Evolutionary conservation across 2,797 vertebrate species (phyloP).

Genomic region (Neosalanx taihuensis): DNA sequence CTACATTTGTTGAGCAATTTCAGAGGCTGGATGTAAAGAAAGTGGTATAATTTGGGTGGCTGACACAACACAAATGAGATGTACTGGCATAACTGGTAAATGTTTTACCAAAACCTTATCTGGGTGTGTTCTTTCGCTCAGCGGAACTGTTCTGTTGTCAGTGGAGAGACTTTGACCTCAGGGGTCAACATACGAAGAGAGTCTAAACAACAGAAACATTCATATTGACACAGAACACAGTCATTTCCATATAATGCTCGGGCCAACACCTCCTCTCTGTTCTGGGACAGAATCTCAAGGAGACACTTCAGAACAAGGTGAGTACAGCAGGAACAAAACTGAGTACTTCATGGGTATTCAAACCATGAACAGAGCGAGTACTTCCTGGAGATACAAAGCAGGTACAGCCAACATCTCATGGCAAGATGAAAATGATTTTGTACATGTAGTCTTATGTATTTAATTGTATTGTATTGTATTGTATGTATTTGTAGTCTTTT

Average conservation of each 20-base stretch:
- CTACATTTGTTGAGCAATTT: too few relatives aligned
- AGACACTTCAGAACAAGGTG: not conserved
- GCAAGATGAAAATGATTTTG: too few relatives aligned
- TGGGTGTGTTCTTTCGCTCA: not conserved
- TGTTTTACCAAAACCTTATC: not conserved
- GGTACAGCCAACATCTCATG: too few relatives aligned
- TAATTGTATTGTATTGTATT: too few relatives aligned
- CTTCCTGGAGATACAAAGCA: too few relatives aligned
- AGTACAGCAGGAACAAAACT: not conserved
- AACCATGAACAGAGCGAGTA: too few relatives aligned
- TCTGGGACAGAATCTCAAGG: not conserved
- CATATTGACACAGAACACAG: not conserved
- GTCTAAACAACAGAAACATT: not conserved
- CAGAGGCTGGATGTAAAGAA: too few relatives aligned
- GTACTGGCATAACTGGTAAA: not conserved
- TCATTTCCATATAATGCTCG: not conserved
- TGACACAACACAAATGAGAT: not conserved
- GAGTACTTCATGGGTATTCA: too few relatives aligned
- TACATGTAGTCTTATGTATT: too few relatives aligned
- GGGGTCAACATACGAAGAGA: not conserved
- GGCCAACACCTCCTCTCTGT: too few relatives aligned
- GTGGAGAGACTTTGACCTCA: not conserved
- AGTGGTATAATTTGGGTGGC: not conserved
- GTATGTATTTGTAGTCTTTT: too few relatives aligned
- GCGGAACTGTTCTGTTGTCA: not conserved